These are phyloP conservation scores for Muntiacus reevesi DNA, from an alignment of 2,113 vertebrate genomes.

Conservation along the genomic window DNA sequence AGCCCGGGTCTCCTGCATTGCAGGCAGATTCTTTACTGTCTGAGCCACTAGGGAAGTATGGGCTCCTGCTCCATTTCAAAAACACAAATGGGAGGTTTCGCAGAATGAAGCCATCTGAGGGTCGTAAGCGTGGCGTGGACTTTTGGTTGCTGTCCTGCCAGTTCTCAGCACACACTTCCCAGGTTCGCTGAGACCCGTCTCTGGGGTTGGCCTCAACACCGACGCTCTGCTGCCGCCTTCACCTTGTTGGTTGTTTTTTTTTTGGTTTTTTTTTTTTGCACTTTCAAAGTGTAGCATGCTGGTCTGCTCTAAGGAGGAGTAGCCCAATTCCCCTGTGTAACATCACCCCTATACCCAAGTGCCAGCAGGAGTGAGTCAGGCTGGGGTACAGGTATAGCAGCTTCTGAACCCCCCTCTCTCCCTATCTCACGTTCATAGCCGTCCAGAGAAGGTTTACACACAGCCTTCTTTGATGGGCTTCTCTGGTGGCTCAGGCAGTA, in stretches of 20 bases:
- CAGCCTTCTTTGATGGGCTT: not conserved
- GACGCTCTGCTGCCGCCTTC: fast-evolving
- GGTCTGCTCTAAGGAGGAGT: fast-evolving
- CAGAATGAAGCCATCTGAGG: not conserved
- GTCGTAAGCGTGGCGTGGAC: fast-evolving
- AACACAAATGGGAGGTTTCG: not conserved
- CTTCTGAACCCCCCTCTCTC: fast-evolving
- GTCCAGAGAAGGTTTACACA: fast-evolving
- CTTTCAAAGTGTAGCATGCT: not conserved
- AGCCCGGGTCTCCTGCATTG: not conserved
- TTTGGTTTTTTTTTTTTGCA: fast-evolving
- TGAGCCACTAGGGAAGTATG: not conserved
- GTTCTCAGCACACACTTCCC: fast-evolving
- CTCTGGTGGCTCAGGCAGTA: not conserved
- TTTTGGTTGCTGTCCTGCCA: fast-evolving
- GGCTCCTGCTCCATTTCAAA: not conserved
- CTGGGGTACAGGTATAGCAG: fast-evolving
- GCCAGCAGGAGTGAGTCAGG: fast-evolving
- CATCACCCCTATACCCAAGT: fast-evolving
- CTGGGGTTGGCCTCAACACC: fast-evolving
- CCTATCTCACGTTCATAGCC: not conserved
- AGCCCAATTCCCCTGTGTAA: fast-evolving
- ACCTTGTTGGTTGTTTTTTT: too few relatives aligned
- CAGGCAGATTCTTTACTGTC: not conserved
- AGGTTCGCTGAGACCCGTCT: fast-evolving